Base-by-base conservation (phyloP, 2,797 vertebrate species). In the Natrix natrix region DNA sequence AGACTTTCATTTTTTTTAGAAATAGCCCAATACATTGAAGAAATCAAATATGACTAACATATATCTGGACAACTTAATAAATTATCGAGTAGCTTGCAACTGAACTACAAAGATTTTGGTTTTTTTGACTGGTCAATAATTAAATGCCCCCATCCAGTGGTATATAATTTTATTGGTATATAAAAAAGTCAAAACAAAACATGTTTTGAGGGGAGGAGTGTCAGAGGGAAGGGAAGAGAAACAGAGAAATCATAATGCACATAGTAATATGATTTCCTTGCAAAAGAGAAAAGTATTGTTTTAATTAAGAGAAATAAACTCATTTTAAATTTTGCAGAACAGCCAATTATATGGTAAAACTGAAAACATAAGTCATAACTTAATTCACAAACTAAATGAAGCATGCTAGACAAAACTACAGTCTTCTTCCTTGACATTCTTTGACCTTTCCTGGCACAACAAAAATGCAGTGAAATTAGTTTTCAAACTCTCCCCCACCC, bases 381-480 rank as follows among this genome's bases (percentile, higher is more conserved):
- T 56, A 83, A 91, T 89, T 69, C 54, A 63, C 52, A 66, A 17
- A 26, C 54, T 66, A 20, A 90, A 90, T 66, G 32, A 91, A 89
- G 66, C 48, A 55, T 63, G 26, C 32, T 1, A 8, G 43, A 32
- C 48, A 66, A 86, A 74, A 89, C 86, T 89, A 17, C 32, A 56
- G 22, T 63, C 48, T 91, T 88, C 86, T 56, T 93, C 52, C 37
- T 66, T 91, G 48, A 43, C 56, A 86, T 63, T 60, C 28, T 54
- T 10, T 66, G 56, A 26, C 60, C 54, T 66, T 69, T 92, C 52
- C 61, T 78, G 28, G 3, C 20, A 66, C 8, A 93, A 90, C 52
- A 54, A 78, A 91, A 74, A 74, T 10, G 22, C 28, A 88, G 7
- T 63, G 59, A 91, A 93, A 93, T 86, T n/a, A 61, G 69, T 78